These are phyloP conservation scores for Leptoteleia sp. DNA, from an alignment of 1,140 invertebrate species.

Conservation along the genomic window DNA sequence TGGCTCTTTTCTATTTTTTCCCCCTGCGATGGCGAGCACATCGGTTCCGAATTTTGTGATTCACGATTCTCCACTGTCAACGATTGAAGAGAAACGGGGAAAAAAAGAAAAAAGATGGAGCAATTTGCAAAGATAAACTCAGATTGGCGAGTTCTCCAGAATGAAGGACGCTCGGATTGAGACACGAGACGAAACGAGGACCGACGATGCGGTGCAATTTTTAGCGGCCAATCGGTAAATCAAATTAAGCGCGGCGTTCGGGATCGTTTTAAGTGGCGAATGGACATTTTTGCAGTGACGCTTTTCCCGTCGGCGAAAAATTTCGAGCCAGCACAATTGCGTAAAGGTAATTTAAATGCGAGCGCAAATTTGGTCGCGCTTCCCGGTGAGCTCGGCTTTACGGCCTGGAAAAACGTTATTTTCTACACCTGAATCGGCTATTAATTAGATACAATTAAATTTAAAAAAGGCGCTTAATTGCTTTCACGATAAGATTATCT, in stretches of 20 bases:
- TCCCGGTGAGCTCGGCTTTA: not conserved
- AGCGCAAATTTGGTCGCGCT: conserved; percentile 6
- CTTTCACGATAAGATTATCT: conserved; percentile 49
- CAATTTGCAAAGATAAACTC: conserved; percentile 55
- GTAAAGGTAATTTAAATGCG: no score
- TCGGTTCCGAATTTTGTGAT: conserved; percentile 17
- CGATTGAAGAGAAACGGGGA: conserved; percentile 16
- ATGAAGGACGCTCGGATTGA: conserved; percentile 40
- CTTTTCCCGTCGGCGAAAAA: no score
- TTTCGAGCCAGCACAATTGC: no score
- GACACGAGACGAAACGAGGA: conserved; percentile 32
- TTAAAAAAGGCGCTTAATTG: conserved; percentile 40
- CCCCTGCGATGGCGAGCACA: not conserved
- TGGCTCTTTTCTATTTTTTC: not conserved
- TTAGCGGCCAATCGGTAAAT: conserved; percentile 78
- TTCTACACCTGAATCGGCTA: conserved; percentile 28
- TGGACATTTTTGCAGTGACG: no score
- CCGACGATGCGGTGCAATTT: conserved; percentile 66
- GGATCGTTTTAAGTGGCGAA: conserved; percentile 16
- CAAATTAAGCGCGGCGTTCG: conserved; percentile 68
- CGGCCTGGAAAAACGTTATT: conserved; percentile 14
- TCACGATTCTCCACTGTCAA: conserved; percentile 34
- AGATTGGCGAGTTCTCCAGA: conserved; percentile 43
- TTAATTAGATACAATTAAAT: conserved; percentile 53
- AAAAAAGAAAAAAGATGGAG: conserved; percentile 35